A percentile compares a stretch with the other conserved stretches of the same genome.
Evolutionary conservation across 1,140 invertebrate species (phyloP).

Genomic region (Acromyrmex heyeri): DNA sequence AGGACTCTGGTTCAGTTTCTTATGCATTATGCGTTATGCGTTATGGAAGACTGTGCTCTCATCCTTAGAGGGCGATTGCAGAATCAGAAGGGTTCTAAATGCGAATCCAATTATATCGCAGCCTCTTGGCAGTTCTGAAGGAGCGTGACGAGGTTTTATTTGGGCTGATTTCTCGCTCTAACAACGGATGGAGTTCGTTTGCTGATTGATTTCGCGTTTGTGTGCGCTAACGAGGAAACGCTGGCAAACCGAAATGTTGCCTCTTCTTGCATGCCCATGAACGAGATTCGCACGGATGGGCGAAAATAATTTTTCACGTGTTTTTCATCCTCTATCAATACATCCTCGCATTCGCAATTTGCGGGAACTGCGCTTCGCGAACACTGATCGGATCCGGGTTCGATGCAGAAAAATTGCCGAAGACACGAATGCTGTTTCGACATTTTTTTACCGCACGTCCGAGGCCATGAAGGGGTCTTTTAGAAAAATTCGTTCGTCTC

Average conservation of each 20-base stretch:
- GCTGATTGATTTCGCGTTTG: conserved; percentile 52
- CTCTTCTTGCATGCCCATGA: neutral
- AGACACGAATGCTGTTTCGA: neutral
- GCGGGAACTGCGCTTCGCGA: neutral
- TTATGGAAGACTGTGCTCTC: no score
- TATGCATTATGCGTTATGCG: no score
- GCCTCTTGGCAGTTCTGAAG: neutral
- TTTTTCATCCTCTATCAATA: conserved; percentile 3
- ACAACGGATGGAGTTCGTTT: conserved; percentile 42
- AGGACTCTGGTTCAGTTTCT: no score
- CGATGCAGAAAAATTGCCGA: neutral
- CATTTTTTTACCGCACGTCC: neutral
- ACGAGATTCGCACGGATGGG: neutral
- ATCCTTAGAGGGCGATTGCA: neutral
- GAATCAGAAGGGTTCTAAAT: no score
- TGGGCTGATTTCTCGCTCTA: neutral
- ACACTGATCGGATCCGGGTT: neutral
- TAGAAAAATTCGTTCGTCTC: neutral
- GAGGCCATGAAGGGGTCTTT: neutral
- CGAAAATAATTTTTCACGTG: conserved; percentile 9
- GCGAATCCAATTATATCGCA: neutral
- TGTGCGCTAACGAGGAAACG: conserved; percentile 38
- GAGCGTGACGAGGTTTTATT: neutral
- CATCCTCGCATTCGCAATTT: neutral
- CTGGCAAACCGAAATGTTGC: neutral